Evolutionary conservation across 2,797 vertebrate genomes (phyloP), one percentile per base, ranked within the genome.

Genomic region (Cynopterus sphinx): DNA sequence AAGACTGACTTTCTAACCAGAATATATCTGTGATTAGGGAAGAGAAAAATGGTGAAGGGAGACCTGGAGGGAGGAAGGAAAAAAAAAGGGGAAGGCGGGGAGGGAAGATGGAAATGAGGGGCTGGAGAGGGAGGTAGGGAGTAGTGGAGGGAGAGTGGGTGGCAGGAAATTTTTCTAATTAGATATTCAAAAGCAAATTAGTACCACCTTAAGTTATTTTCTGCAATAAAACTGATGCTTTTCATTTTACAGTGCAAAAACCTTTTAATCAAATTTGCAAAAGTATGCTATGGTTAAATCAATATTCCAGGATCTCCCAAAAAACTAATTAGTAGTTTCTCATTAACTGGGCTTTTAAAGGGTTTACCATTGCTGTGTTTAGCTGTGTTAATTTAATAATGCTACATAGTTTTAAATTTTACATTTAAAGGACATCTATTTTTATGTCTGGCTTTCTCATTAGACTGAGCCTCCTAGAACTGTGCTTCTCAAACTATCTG

Each of bases 81-180:
- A 22, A 24, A 2, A 53, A 2, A 39, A 7, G 0, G 1, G 3
- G 1, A 24, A 51, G 0, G 0, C 19, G 49, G 49, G 2, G 36
- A 36, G 28, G 21, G 31, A 17, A 46, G 41, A 21, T 31, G n/a
- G 31, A 16, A n/a, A 24, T 26, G 49, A 19, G n/a, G 31, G 63
- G 7, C 7, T 5, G 49, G 39, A 31, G 19, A 33, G 15, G 59
- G 36, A 31, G 26, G 26, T 16, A 61, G 28, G 10, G 39, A 24
- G 53, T 49, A 17, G 49, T 49, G 49, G 13, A 49, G 4, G 12
- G 24, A 31, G 28, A 31, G 59, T 77, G 1, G 17, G 7, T 3
- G 22, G 57, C 41, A 19, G 24, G 24, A 65, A 67, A 28, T 19
- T 12, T 81, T 55, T 39, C 67, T 21, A 19, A 68, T 3, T 55